phyloP scores from a whole-genome alignment of 2,797 vertebrate genomes.

The Aulostomus chinensis region DNA sequence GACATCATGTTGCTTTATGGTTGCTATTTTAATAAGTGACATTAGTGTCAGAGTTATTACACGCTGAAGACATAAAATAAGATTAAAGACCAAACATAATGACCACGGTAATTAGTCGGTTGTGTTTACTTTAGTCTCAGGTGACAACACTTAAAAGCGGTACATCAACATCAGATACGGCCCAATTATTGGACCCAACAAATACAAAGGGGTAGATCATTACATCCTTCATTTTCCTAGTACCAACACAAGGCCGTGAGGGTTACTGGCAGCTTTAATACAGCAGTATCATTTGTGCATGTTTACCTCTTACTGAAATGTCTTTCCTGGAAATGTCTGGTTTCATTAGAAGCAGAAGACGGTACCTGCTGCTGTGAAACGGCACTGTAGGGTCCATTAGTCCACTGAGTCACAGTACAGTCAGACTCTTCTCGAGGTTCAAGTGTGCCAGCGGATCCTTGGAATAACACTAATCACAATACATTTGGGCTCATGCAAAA shows the following conservation, averaged over 20 bases:
- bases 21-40: too few species aligned
- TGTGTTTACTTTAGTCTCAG: constrained; percentile 10
- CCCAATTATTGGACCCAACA: constrained; percentile 27
- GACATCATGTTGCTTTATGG: too few species aligned
- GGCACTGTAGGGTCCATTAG: constrained; percentile 8
- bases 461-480: constrained; percentile 8
- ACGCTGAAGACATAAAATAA: constrained; percentile 6
- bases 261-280: constrained; percentile 35
- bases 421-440: constrained; percentile 26
- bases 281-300: constrained; percentile 43
- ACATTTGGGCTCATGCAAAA: too few species aligned
- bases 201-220: constrained; percentile 19
- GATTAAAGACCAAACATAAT: not conserved
- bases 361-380: constrained; percentile 5
- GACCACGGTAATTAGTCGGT: not conserved
- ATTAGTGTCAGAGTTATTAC: not conserved
- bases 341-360: constrained; percentile 3
- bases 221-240: constrained; percentile 28
- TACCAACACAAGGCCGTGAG: constrained; percentile 58
- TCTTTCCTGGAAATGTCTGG: constrained; percentile 3
- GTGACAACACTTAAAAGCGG: not conserved
- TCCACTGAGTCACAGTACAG: not conserved
- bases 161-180: constrained; percentile 17
- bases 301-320: constrained; percentile 14
- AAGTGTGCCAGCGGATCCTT: constrained; percentile 16